Conservation (phyloP, 2,113 vertebrate species). For the Caloenas nicobarica region DNA sequence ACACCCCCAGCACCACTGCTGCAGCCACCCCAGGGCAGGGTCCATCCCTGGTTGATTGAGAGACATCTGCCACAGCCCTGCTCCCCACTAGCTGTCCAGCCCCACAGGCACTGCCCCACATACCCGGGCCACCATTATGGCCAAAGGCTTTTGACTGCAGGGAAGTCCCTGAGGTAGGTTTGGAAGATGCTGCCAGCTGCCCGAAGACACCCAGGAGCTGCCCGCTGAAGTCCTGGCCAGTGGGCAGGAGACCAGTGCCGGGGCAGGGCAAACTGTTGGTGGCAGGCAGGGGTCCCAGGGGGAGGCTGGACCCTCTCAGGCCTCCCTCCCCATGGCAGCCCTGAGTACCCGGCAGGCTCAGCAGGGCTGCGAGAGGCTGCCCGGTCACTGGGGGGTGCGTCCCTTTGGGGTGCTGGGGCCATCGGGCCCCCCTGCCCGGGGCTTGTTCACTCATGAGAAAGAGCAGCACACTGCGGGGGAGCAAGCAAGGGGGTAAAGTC, state of each 20-base stretch:
- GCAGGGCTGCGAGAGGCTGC: slow-evolving; percentile 8
- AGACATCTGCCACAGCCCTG: not conserved
- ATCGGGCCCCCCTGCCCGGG: not conserved
- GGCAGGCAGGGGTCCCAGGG: not conserved
- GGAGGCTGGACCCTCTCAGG: not conserved
- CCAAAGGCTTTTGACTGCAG: slow-evolving; percentile 52
- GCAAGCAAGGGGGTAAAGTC: slow-evolving; percentile 86
- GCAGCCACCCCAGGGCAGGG: not conserved
- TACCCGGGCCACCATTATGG: not conserved
- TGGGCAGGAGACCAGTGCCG: slow-evolving; percentile 19
- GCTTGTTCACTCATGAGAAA: slow-evolving; percentile 27
- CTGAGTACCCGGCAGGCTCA: not conserved
- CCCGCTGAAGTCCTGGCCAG: slow-evolving; percentile 11
- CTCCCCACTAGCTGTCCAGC: not conserved
- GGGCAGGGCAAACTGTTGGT: not conserved
- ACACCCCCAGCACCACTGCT: not conserved
- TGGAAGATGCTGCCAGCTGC: slow-evolving; percentile 52
- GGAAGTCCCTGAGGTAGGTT: slow-evolving; percentile 66
- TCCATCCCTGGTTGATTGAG: not conserved
- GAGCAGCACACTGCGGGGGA: slow-evolving; percentile 9
- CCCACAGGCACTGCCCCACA: not conserved
- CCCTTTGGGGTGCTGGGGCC: slow-evolving; percentile 23
- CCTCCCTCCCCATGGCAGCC: not conserved
- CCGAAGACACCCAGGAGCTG: slow-evolving; percentile 55
- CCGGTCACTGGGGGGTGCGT: not conserved